phyloP scores from a whole-genome alignment of 2,113 vertebrate genomes.

The Azemiops feae region DNA sequence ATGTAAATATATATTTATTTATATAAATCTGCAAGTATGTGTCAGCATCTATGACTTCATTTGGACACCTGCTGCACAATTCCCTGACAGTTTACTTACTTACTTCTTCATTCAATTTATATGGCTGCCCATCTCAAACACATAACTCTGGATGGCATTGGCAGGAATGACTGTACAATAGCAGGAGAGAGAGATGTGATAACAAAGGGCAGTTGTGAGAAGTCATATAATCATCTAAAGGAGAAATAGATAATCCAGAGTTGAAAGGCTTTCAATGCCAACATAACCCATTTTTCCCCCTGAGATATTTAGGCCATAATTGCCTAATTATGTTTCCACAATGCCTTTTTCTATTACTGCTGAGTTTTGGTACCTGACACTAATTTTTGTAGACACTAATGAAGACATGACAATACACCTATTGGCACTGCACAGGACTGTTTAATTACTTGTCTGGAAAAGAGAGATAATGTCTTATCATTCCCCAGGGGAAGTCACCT shows the following conservation, averaged over 20 bases:
- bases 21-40: neutral
- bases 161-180: neutral
- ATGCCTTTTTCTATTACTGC: conserved; percentile 31
- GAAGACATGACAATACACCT: conserved; percentile 43
- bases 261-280: conserved; percentile 30
- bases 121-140: neutral
- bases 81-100: neutral
- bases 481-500: conserved; percentile 46
- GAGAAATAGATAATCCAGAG: conserved; percentile 14
- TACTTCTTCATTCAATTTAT: neutral
- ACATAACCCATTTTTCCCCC: neutral
- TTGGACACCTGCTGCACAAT: neutral
- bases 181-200: neutral
- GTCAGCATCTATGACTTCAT: neutral
- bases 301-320: conserved; percentile 49
- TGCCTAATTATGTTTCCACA: conserved; percentile 47
- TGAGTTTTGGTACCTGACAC: conserved; percentile 37
- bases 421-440: conserved; percentile 21
- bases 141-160: neutral
- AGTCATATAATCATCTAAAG: neutral
- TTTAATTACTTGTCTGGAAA: conserved; percentile 56
- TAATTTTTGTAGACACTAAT: conserved; percentile 48
- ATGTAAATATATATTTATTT: neutral
- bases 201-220: neutral
- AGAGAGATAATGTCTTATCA: conserved; percentile 47